Conservation (phyloP, 2,888 invertebrate genomes). For the Sthenelais limicola region DNA sequence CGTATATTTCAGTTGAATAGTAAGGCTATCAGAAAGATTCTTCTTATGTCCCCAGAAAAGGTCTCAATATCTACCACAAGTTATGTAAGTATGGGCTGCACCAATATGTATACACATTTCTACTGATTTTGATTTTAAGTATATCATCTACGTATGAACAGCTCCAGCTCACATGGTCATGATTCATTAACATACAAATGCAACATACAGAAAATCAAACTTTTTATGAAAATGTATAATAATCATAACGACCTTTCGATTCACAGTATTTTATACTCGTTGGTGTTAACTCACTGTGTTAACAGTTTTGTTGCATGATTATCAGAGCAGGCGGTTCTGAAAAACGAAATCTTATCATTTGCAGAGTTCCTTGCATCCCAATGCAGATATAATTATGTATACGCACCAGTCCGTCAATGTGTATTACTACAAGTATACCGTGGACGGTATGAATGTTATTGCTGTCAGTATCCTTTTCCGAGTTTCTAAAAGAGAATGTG, state of each 20-base stretch:
- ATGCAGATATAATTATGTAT: slow-evolving; percentile 66
- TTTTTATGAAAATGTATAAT: too few relatives aligned
- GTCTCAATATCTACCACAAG: slow-evolving; percentile 58
- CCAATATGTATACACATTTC: too few relatives aligned
- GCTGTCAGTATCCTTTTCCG: slow-evolving; percentile 66
- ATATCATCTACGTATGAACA: too few relatives aligned
- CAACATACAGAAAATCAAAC: too few relatives aligned
- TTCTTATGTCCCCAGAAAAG: slow-evolving; percentile 63
- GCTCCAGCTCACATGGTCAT: too few relatives aligned
- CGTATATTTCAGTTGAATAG: slow-evolving; percentile 65
- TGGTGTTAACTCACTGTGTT: too few relatives aligned
- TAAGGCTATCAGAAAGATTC: slow-evolving; percentile 60
- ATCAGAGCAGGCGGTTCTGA: too few relatives aligned
- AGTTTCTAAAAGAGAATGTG: neutral
- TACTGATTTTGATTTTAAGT: too few relatives aligned
- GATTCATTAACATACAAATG: too few relatives aligned
- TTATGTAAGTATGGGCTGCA: slow-evolving; percentile 45
- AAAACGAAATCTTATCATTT: too few relatives aligned
- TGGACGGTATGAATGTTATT: slow-evolving; percentile 69
- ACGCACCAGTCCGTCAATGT: slow-evolving; percentile 65
- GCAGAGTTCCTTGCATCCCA: slow-evolving; percentile 44
- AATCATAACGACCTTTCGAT: too few relatives aligned
- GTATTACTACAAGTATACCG: slow-evolving; percentile 69
- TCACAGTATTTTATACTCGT: too few relatives aligned
- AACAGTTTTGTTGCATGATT: neutral